Evolutionary conservation across 2,888 invertebrate genomes (phyloP).

Genomic region (Autographa pulchrina): DNA sequence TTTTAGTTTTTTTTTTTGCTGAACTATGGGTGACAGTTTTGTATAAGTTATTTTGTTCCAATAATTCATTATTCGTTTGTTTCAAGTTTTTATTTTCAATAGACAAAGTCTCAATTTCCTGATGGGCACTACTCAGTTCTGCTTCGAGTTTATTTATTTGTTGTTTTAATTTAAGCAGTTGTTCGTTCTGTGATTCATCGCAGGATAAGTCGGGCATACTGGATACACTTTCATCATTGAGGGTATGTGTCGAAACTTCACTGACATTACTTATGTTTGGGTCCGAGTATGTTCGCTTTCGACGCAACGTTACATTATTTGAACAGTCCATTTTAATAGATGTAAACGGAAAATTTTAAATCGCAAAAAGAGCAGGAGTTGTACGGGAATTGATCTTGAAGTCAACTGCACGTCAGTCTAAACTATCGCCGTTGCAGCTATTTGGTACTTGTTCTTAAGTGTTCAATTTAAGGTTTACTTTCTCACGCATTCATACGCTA

Average conservation of each 20-base stretch:
- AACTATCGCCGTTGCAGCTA: background rate
- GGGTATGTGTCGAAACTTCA: background rate
- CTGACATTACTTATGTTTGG: background rate
- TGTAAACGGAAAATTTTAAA: background rate
- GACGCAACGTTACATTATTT: background rate
- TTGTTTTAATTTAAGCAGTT: background rate
- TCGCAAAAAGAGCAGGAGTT: background rate
- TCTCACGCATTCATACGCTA: background rate
- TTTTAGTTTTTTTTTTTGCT: background rate
- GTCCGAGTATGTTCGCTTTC: background rate
- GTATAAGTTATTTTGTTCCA: background rate
- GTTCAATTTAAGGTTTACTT: background rate
- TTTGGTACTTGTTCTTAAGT: background rate
- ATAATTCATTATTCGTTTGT: background rate
- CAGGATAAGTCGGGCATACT: background rate
- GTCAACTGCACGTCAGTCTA: background rate
- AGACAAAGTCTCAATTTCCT: background rate
- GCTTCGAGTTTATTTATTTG: background rate
- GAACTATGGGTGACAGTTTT: background rate
- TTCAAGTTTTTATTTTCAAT: background rate
- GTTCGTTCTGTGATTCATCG: background rate
- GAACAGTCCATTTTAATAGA: background rate
- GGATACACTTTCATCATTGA: background rate
- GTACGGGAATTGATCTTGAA: background rate
- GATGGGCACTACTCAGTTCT: background rate